Percentiles rank a stretch among this genome's conserved stretches.
Conservation (phyloP, 2,888 invertebrate genomes). For the Phortica magna region DNA sequence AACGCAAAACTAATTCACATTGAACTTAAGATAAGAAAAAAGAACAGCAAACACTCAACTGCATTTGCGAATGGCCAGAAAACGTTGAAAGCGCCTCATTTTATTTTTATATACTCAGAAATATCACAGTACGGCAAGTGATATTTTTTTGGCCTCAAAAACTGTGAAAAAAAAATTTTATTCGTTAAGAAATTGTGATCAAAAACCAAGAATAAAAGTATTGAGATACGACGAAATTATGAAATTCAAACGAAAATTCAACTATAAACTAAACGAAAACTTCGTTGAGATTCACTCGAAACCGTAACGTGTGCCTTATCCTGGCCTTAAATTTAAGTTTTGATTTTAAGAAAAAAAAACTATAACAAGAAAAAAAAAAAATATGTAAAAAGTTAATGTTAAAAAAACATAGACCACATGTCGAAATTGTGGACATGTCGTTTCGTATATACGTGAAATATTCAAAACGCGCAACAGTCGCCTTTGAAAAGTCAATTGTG, state of each 20-base stretch:
- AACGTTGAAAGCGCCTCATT: too few relatives aligned
- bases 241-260: constrained; percentile 24
- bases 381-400: neutral
- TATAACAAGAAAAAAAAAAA: neutral
- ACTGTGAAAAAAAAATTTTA: constrained; percentile 18
- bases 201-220: constrained; percentile 1
- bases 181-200: constrained; percentile 28
- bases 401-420: neutral
- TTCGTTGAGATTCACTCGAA: constrained; percentile 46
- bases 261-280: constrained; percentile 2
- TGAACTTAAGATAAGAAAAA: constrained; percentile 27
- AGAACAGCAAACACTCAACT: constrained; percentile 19
- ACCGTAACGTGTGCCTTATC: constrained; percentile 72
- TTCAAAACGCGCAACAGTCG: too few relatives aligned
- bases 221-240: neutral
- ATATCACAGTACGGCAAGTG: neutral
- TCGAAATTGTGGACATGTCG: too few relatives aligned
- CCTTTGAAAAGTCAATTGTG: too few relatives aligned
- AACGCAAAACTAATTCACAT: too few relatives aligned
- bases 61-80: too few relatives aligned
- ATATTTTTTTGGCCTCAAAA: constrained; percentile 53
- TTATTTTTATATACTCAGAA: too few relatives aligned
- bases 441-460: too few relatives aligned
- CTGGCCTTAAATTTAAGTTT: constrained; percentile 73
- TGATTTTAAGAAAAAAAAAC: constrained; percentile 44